Percentiles rank a stretch among this genome's conserved stretches.
Evolutionary conservation across 2,113 vertebrate species (phyloP).

Genomic region (Bungarus multicinctus): DNA sequence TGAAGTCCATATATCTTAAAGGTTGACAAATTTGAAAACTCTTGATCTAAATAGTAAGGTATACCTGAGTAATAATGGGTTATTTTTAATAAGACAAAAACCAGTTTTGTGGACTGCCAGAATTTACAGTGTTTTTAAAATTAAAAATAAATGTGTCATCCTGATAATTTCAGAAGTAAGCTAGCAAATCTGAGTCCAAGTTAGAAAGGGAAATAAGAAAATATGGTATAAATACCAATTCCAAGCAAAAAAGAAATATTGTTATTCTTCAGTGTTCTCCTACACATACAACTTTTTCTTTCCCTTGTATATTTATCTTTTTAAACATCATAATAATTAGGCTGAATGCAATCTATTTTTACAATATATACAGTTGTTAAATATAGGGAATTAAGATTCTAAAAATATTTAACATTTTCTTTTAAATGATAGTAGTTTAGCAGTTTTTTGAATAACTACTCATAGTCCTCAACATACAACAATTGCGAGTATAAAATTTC

Average conservation of each 20-base stretch:
- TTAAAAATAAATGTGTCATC: neutral
- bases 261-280: neutral
- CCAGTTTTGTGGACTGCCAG: neutral
- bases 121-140: neutral
- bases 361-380: neutral
- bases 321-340: neutral
- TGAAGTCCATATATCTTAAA: neutral
- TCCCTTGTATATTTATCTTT: neutral
- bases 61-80: neutral
- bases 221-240: neutral
- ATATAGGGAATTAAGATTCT: constrained; percentile 2
- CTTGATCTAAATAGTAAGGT: neutral
- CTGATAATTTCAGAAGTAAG: neutral
- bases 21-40: neutral
- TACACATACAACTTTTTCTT: neutral
- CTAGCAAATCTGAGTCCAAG: neutral
- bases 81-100: neutral
- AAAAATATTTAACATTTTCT: constrained; percentile 39
- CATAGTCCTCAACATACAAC: neutral
- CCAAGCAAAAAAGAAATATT: neutral
- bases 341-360: neutral
- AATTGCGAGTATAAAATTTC: no score
- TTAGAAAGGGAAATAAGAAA: neutral
- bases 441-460: neutral
- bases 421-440: constrained; percentile 37